Evolutionary conservation across 2,113 vertebrate species (phyloP), one percentile per base, ranked within the genome.

Genomic region (Dunckerocampus dactyliophorus): DNA sequence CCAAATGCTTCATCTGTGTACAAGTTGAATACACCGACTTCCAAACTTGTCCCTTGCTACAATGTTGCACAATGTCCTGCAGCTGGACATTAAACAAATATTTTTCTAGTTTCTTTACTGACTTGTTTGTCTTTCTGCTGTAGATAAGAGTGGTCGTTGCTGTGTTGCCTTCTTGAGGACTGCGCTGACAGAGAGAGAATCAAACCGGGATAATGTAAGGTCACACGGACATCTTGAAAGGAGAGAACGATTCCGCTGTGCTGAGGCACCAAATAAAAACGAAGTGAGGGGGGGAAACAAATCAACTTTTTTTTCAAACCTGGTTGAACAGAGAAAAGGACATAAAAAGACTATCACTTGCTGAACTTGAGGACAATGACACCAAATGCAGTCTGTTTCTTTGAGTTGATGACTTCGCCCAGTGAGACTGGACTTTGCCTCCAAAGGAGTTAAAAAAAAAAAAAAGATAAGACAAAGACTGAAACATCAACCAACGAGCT

Each of bases 151-250:
- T 53, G 74, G 69, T 58, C 89, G 87, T 91, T 82, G 92, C 93
- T 93, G 91, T 87, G 88, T 93, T 94, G 93, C 93, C 95, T 95
- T 92, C 90, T 92, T 90, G 90, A 91, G 90, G 93, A 93, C 94
- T 87, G 93, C 92, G 86, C 79, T 87, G 86, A 76, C 71, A 76
- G 34, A 42, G 45, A 64, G 59, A 67, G 60, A 72, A 67, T 72
- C 63, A 56, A 70, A 74, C 39, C 6, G 16, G 43, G 61, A 81
- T 45, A 71, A 64, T 68, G 61, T 67, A 31, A 76, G 75, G 76
- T 72, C 67, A 80, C 67, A 52, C 59, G 70, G 82, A 82, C 62
- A 69, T 69, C 75, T 63, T 57, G 37, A 28, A 57, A 71, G 60
- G 87, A 86, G 89, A 92, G 90, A 91, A 93, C 88, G 90, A 91